phyloP scores from a whole-genome alignment of 1,140 invertebrate species.

The Lepidurus couesii region DNA sequence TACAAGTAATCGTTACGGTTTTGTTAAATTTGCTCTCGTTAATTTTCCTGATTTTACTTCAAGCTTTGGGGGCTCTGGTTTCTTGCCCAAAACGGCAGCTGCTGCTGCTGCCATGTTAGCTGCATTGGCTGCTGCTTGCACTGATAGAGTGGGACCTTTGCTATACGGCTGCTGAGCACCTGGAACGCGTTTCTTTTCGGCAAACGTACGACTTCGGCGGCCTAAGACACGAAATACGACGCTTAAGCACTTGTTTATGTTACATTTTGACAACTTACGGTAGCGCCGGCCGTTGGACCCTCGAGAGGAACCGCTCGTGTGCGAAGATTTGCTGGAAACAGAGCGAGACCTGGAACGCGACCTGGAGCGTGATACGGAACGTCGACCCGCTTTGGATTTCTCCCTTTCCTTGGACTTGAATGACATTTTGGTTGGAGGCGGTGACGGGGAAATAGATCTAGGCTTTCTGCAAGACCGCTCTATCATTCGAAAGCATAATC shows the following conservation, averaged over 20 bases:
- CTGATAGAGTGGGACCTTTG: not conserved
- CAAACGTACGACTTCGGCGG: not conserved
- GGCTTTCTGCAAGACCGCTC: not conserved
- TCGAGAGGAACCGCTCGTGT: not conserved
- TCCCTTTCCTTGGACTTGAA: constrained; percentile 15
- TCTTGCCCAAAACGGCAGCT: constrained; percentile 12
- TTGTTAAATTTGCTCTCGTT: not conserved
- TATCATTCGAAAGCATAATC: not conserved
- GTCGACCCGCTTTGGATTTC: constrained; percentile 24
- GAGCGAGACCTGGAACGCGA: constrained; percentile 28
- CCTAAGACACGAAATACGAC: not conserved
- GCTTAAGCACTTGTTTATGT: not conserved
- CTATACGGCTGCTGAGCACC: not conserved
- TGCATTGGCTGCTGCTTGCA: constrained; percentile 12
- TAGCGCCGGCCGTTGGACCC: not conserved
- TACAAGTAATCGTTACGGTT: not conserved
- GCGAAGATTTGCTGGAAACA: constrained; percentile 24
- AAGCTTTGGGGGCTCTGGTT: not conserved
- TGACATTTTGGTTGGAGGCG: constrained; percentile 20
- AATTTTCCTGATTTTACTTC: not conserved
- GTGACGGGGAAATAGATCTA: constrained; percentile 11
- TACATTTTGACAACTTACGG: not conserved
- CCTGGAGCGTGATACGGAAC: constrained; percentile 28
- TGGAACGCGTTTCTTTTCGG: not conserved
- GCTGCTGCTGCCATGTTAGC: constrained; percentile 23